These are phyloP conservation scores for Nycticorax nycticorax DNA, from an alignment of 2,113 vertebrate genomes.

Conservation along the genomic window DNA sequence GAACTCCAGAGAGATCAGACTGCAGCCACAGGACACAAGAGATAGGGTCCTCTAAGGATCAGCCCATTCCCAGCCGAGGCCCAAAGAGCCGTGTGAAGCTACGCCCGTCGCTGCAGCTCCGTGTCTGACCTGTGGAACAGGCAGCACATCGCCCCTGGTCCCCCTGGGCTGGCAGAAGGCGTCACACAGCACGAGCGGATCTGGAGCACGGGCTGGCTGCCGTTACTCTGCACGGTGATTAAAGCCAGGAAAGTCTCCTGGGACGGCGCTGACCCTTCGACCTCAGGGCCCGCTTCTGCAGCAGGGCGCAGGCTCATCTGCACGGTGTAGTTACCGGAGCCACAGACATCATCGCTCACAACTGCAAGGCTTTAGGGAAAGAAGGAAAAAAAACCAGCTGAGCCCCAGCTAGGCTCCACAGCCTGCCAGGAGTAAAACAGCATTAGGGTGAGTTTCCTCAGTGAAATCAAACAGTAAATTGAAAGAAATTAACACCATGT, in stretches of 20 bases:
- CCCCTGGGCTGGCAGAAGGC: conserved; percentile 19
- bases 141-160: conserved; percentile 65
- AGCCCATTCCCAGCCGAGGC: neutral
- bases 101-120: neutral
- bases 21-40: neutral
- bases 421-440: neutral
- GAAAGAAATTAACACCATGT: neutral
- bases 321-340: conserved; percentile 75
- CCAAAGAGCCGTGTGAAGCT: neutral
- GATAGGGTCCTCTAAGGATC: neutral
- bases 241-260: conserved; percentile 62
- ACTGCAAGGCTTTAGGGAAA: conserved; percentile 54
- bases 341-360: conserved; percentile 73
- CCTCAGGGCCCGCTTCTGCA: conserved; percentile 2
- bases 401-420: neutral
- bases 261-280: neutral
- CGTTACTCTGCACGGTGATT: conserved; percentile 71
- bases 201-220: conserved; percentile 65
- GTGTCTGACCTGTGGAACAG: conserved; percentile 66
- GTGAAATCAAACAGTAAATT: neutral
- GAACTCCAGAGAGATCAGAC: neutral
- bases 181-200: conserved; percentile 76
- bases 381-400: neutral
- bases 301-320: conserved; percentile 71
- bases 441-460: neutral